A percentile compares a stretch with the other conserved stretches of the same genome.
Conservation (phyloP, 1,140 invertebrate species). For the Ladona fulva region DNA sequence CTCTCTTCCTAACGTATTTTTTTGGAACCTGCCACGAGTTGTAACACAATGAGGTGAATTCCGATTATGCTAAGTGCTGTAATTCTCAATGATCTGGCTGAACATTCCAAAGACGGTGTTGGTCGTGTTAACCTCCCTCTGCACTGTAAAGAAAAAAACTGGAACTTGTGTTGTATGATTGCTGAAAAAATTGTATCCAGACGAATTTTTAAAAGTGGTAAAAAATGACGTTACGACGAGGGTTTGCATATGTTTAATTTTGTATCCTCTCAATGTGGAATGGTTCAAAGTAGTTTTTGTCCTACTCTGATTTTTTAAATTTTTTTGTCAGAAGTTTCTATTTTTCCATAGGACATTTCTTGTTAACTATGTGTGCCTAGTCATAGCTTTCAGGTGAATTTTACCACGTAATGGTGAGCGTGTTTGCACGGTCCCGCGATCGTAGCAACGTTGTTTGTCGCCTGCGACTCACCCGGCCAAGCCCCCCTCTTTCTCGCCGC, state of each 20-base stretch:
- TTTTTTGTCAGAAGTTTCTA: conserved; percentile 26
- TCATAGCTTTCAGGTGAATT: conserved; percentile 24
- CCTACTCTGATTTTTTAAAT: conserved; percentile 19
- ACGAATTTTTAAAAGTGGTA: conserved; percentile 13
- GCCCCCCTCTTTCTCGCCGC: background rate
- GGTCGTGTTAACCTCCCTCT: conserved; percentile 17
- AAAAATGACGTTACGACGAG: conserved; percentile 23
- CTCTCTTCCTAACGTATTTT: background rate
- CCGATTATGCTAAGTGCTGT: background rate
- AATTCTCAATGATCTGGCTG: conserved; percentile 3
- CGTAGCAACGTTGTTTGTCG: conserved; percentile 12
- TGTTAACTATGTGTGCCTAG: conserved; percentile 26
- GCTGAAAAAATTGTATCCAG: background rate
- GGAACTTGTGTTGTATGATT: conserved; percentile 11
- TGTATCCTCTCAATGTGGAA: conserved; percentile 22
- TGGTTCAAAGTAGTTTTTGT: conserved; percentile 22
- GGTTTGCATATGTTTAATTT: conserved; percentile 25
- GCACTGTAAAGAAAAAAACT: conserved; percentile 11
- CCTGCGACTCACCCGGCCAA: background rate
- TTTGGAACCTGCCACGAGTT: background rate
- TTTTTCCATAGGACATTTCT: conserved; percentile 25
- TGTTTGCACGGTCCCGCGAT: conserved; percentile 13
- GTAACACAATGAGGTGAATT: background rate
- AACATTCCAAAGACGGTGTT: conserved; percentile 19
- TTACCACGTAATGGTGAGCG: conserved; percentile 18